Conservation (phyloP, 2,888 invertebrate genomes). For the Spicauda simplicius region DNA sequence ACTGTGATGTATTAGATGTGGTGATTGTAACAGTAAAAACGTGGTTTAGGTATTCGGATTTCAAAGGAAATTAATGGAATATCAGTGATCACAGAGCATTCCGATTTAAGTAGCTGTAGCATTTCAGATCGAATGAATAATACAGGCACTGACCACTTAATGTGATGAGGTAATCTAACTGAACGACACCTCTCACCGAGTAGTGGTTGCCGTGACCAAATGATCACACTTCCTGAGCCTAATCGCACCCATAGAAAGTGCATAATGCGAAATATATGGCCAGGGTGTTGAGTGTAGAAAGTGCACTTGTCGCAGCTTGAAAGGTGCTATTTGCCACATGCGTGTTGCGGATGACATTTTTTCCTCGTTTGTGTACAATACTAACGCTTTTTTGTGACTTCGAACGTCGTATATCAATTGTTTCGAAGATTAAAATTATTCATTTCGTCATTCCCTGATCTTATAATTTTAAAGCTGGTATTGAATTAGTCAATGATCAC, state of each 20-base stretch:
- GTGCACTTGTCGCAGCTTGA: slow-evolving; percentile 1
- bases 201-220: not conserved
- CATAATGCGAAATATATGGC: slow-evolving; percentile 26
- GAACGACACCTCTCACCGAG: not conserved
- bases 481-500: too few species aligned
- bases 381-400: not conserved
- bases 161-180: not conserved
- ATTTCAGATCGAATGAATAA: too few species aligned
- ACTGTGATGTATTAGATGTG: too few species aligned
- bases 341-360: not conserved
- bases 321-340: not conserved
- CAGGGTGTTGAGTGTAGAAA: slow-evolving; percentile 13
- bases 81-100: too few species aligned
- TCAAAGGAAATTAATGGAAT: too few species aligned
- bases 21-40: too few species aligned
- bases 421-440: too few species aligned
- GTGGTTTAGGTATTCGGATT: too few species aligned
- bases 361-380: not conserved
- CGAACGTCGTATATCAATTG: too few species aligned
- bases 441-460: too few species aligned
- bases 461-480: too few species aligned
- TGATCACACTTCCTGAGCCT: not conserved
- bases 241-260: slow-evolving; percentile 21
- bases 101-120: too few species aligned
- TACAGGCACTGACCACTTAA: not conserved